A percentile compares a stretch with the other conserved stretches of the same genome.
These are phyloP conservation scores for Poeciliopsis infans DNA, from an alignment of 2,797 vertebrate genomes.

Conservation along the genomic window DNA sequence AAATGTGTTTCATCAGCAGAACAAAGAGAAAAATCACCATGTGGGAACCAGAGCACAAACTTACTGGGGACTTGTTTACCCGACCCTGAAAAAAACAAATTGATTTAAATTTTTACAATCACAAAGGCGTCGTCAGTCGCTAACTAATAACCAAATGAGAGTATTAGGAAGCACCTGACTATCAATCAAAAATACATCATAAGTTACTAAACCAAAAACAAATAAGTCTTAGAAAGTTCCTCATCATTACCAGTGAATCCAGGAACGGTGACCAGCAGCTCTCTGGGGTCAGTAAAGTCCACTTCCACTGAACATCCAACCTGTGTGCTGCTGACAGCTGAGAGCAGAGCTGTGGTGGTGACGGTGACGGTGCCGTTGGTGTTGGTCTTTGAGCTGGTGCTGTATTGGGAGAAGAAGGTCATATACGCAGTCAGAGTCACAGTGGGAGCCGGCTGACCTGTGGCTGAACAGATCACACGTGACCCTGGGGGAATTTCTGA, in stretches of 20 bases:
- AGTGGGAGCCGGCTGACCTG: slow-evolving; percentile 52
- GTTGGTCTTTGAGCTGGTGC: slow-evolving; percentile 14
- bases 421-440: slow-evolving; percentile 15
- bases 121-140: neutral
- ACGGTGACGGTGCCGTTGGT: slow-evolving; percentile 36
- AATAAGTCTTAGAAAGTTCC: too few species aligned
- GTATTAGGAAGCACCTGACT: neutral
- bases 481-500: neutral
- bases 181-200: too few species aligned
- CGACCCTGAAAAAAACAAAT: neutral
- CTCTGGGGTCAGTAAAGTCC: neutral
- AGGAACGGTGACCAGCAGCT: slow-evolving; percentile 10
- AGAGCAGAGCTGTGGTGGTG: slow-evolving; percentile 34
- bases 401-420: neutral
- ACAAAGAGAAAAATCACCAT: neutral
- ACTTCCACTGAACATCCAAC: slow-evolving; percentile 30
- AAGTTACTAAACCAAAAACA: too few species aligned
- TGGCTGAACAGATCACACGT: slow-evolving; percentile 52
- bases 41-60: neutral
- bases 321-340: neutral
- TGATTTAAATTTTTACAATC: neutral
- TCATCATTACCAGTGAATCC: neutral
- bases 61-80: neutral
- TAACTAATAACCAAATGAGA: too few species aligned
- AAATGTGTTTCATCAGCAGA: neutral